phyloP scores from a whole-genome alignment of 2,797 vertebrate genomes.

The Pipistrellus kuhlii region DNA sequence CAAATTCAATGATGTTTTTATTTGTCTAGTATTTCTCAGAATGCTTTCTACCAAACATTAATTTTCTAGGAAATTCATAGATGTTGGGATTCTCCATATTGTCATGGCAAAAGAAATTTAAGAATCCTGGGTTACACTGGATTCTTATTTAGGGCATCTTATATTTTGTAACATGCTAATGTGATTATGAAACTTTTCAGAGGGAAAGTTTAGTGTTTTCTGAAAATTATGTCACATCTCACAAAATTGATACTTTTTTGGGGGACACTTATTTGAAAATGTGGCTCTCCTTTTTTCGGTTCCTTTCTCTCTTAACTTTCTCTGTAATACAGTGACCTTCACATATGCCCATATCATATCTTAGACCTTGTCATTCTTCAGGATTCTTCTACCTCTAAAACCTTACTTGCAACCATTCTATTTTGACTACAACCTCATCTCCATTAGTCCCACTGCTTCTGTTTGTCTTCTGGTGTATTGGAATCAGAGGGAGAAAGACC shows the following conservation, averaged over 20 bases:
- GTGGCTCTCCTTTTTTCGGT: neutral
- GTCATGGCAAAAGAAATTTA: conserved; percentile 36
- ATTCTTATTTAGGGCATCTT: conserved; percentile 1
- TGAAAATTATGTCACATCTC: neutral
- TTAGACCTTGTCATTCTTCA: conserved; percentile 12
- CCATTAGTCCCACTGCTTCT: neutral
- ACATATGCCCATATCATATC: neutral
- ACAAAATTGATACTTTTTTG: neutral
- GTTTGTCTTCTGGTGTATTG: neutral
- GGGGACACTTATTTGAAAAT: neutral
- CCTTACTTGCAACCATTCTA: neutral
- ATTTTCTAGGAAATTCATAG: conserved; percentile 5
- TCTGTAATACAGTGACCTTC: neutral
- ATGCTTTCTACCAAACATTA: neutral
- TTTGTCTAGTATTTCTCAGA: neutral
- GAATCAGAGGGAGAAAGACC: neutral
- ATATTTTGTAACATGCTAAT: neutral
- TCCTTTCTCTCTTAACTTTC: neutral
- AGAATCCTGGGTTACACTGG: conserved; percentile 10
- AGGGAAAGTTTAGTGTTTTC: neutral
- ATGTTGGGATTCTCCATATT: neutral
- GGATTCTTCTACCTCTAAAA: neutral
- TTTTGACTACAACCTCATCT: neutral
- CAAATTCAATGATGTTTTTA: conserved; percentile 7
- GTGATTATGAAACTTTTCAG: neutral